Conservation (phyloP, 2,113 vertebrate species). For the Collichthys lucidus region DNA sequence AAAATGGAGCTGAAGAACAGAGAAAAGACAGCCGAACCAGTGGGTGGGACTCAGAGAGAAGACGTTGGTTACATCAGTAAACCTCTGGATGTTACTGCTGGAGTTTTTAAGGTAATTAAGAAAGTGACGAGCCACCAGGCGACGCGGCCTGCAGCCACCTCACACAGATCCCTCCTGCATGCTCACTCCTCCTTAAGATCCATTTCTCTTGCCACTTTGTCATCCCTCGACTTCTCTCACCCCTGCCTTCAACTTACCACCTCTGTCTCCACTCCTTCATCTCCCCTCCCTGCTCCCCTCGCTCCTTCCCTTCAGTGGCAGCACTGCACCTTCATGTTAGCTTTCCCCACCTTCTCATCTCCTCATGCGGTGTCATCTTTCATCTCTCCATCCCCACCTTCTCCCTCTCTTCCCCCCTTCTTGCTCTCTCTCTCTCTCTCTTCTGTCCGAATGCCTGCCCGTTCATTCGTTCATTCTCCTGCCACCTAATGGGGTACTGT, state of each 20-base stretch:
- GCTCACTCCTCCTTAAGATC: neutral
- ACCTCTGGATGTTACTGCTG: slow-evolving; percentile 30
- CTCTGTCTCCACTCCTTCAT: slow-evolving; percentile 4
- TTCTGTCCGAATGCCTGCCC: slow-evolving; percentile 41
- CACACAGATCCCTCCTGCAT: neutral
- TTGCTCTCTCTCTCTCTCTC: neutral
- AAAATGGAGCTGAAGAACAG: neutral
- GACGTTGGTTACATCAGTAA: slow-evolving; percentile 7
- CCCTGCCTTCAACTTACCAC: neutral
- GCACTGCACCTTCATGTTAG: neutral
- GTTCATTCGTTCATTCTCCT: slow-evolving; percentile 58
- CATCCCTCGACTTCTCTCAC: neutral
- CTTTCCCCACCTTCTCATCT: slow-evolving; percentile 8
- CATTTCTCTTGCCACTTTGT: slow-evolving; percentile 9
- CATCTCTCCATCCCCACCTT: slow-evolving; percentile 32
- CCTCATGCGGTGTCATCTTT: slow-evolving; percentile 11
- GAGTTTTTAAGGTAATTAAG: slow-evolving; percentile 46
- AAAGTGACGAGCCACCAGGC: slow-evolving; percentile 23
- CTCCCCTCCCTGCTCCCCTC: neutral
- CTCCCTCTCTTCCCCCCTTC: neutral
- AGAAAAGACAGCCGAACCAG: neutral
- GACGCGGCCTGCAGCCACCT: neutral
- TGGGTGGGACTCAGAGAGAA: slow-evolving; percentile 18
- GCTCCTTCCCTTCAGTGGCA: neutral
- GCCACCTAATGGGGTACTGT: slow-evolving; percentile 73